Evolutionary conservation across 2,797 vertebrate genomes (phyloP).

Genomic region (Trichosurus vulpecula): DNA sequence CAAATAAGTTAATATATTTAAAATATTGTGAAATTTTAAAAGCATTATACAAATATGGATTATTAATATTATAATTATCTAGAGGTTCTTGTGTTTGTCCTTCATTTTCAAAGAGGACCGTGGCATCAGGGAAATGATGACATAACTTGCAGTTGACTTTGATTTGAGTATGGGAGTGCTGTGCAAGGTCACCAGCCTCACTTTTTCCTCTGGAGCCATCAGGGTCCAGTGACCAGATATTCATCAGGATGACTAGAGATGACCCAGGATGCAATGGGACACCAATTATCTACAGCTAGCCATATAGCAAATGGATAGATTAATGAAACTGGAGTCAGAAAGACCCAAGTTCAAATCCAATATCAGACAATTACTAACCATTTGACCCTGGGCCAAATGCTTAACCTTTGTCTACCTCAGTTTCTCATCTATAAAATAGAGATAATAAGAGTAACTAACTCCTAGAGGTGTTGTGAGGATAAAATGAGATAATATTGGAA

Average conservation of each 20-base stretch:
- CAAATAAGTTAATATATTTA: neutral
- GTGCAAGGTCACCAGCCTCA: too few species aligned
- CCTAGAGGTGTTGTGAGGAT: neutral
- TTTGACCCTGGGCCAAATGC: neutral
- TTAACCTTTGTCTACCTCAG: neutral
- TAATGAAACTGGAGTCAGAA: neutral
- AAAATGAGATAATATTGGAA: neutral
- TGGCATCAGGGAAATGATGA: too few species aligned
- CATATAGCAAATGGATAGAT: neutral
- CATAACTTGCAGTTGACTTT: too few species aligned
- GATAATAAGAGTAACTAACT: neutral
- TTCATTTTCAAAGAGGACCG: too few species aligned
- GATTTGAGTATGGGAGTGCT: too few species aligned
- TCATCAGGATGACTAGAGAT: too few species aligned
- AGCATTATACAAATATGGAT: neutral
- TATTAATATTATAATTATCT: neutral
- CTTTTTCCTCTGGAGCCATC: too few species aligned
- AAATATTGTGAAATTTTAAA: neutral
- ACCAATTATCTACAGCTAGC: neutral
- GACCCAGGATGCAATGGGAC: too few species aligned
- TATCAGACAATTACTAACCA: neutral
- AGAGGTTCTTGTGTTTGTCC: too few species aligned
- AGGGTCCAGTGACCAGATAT: too few species aligned
- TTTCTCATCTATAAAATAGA: neutral
- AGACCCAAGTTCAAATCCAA: neutral